Evolutionary conservation across 2,113 vertebrate species (phyloP).

Genomic region (Neodontobutis hainanensis): DNA sequence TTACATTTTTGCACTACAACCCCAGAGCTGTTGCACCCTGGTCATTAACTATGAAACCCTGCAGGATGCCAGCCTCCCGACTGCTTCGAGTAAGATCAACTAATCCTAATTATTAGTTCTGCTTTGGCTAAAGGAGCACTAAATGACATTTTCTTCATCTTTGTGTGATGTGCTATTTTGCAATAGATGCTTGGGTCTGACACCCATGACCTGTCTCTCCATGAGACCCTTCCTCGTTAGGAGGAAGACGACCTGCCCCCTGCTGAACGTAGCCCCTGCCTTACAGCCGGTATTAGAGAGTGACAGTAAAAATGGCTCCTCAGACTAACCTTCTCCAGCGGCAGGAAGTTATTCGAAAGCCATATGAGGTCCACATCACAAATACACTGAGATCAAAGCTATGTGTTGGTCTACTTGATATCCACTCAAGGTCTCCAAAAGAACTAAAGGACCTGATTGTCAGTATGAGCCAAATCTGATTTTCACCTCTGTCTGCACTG

Average conservation of each 20-base stretch:
- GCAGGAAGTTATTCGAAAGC: conserved; percentile 32
- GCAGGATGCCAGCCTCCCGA: conserved; percentile 41
- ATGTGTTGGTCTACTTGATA: conserved; percentile 14
- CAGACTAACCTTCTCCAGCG: conserved; percentile 43
- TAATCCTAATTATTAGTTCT: conserved; percentile 73
- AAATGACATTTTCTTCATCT: conserved; percentile 59
- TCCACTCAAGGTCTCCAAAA: conserved; percentile 26
- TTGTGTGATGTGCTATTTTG: conserved; percentile 51
- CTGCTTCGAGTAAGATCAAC: conserved; percentile 57
- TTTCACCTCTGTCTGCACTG: conserved; percentile 37
- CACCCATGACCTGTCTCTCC: conserved; percentile 65
- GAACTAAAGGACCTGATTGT: conserved; percentile 9
- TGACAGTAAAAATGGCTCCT: conserved; percentile 44
- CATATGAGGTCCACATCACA: conserved; percentile 23
- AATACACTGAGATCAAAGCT: conserved; percentile 34
- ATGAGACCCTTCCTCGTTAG: conserved; percentile 73
- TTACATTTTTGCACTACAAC: conserved; percentile 50
- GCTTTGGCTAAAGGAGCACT: conserved; percentile 44
- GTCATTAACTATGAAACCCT: conserved; percentile 58
- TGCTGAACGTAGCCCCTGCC: conserved; percentile 53
- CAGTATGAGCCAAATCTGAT: conserved; percentile 35
- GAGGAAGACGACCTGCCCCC: conserved; percentile 57
- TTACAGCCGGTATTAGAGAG: conserved; percentile 67
- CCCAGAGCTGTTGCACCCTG: conserved; percentile 63
- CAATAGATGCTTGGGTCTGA: conserved; percentile 52